Evolutionary conservation across 2,113 vertebrate genomes (phyloP), one percentile per base, ranked within the genome.

Genomic region (Corythoichthys haematopterus): DNA sequence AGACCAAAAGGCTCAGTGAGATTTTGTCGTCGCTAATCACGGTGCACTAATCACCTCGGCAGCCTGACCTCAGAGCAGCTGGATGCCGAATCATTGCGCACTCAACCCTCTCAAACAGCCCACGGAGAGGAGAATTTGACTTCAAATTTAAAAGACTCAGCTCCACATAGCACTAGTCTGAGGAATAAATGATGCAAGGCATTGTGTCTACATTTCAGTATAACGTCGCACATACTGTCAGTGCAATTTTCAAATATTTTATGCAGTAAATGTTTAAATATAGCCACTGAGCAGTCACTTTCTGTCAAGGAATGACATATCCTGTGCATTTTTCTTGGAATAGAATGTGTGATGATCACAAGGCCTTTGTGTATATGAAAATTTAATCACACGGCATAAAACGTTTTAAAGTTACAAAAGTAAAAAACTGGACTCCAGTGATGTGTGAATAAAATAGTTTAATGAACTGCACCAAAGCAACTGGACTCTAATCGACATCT

Each of bases 1-100:
- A 33, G 52, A 8, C n/a, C n/a, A 53, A 28, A 53, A 55, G 52
- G 52, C 20, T 55, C 52, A 12, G 52, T 55, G 20, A 55, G 52
- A 70, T 80, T 69, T 83, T 57, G 66, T 50, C 68, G 78, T 10
- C 65, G 61, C 68, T 75, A 74, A 79, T 85, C 64, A 51, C 65
- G 68, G 56, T 68, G 76, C 50, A 20, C 68, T 78, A 70, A 88
- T 81, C 76, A 81, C 68, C 67, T 47, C 11, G n/a, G 59, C 66
- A 38, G 61, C 63, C 50, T 3, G 45, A 51, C 14, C 1, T 20
- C 50, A 11, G 69, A 59, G 66, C 83, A 76, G 62, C 78, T 74
- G 60, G 46, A 72, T 14, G 51, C 56, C 33, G 61, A 48, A 35
- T 45, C 62, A 47, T 60, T 65, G 70, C 58, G 15, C 51, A 20